Percentiles rank a stretch among this genome's conserved stretches.
These are phyloP conservation scores for Clanis bilineata DNA, from an alignment of 2,888 invertebrate genomes.

Conservation along the genomic window DNA sequence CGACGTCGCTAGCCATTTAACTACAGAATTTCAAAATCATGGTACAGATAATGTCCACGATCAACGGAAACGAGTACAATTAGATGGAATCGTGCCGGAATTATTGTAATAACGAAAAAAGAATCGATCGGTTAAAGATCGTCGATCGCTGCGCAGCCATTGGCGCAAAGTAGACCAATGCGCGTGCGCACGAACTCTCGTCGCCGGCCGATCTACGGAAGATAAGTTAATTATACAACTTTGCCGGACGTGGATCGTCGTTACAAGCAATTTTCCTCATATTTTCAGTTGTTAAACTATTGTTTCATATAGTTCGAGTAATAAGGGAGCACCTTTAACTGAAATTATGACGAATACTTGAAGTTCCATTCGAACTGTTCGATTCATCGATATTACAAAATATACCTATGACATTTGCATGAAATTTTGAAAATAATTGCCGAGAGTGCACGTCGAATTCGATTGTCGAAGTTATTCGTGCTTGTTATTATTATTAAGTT, in stretches of 20 bases:
- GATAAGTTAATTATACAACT: slow-evolving; percentile 76
- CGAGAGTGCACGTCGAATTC: too few relatives aligned
- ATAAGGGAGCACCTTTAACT: background rate
- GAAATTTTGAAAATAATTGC: too few relatives aligned
- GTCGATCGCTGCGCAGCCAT: slow-evolving; percentile 62
- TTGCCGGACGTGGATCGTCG: slow-evolving; percentile 59
- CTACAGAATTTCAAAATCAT: slow-evolving; percentile 9
- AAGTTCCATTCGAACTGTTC: too few relatives aligned
- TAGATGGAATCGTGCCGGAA: slow-evolving; percentile 77
- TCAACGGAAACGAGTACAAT: slow-evolving; percentile 74
- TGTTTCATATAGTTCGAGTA: slow-evolving; percentile 25
- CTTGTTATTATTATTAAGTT: too few relatives aligned
- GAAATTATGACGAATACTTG: background rate
- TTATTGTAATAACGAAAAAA: slow-evolving; percentile 81
- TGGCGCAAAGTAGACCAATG: slow-evolving; percentile 74
- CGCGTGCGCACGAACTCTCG: slow-evolving; percentile 63
- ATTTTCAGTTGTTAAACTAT: slow-evolving; percentile 67
- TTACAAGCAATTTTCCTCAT: slow-evolving; percentile 55
- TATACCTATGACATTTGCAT: too few relatives aligned
- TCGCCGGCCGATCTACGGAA: slow-evolving; percentile 64
- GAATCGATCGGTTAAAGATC: slow-evolving; percentile 73
- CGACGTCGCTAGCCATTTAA: background rate
- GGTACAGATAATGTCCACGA: slow-evolving; percentile 44
- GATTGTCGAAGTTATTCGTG: too few relatives aligned
- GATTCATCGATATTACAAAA: too few relatives aligned